Conservation (phyloP, 2,113 vertebrate species). For the Odobenus rosmarus region DNA sequence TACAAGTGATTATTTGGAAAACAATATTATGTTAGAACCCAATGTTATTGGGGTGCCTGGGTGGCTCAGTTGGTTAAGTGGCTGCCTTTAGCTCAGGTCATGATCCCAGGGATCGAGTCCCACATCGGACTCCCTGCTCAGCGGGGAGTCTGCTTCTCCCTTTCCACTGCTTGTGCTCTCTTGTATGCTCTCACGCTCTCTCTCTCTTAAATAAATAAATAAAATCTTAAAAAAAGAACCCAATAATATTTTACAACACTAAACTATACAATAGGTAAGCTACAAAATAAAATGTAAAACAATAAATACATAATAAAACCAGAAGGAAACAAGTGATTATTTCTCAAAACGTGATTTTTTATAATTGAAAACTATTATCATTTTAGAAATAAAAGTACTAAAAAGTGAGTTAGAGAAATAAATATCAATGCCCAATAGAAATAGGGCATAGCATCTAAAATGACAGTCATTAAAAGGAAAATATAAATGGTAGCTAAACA, state of each 20-base stretch:
- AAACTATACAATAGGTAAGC: not conserved
- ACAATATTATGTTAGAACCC: not conserved
- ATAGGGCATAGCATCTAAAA: not conserved
- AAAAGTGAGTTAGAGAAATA: not conserved
- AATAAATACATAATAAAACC: not conserved
- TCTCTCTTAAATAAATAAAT: not conserved
- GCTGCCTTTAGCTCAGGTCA: not conserved
- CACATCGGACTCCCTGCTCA: not conserved
- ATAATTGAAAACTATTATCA: not conserved
- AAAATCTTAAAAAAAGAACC: not conserved
- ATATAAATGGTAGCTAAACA: constrained; percentile 33
- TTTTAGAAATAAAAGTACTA: not conserved
- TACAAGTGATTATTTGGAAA: constrained; percentile 16
- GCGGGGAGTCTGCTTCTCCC: not conserved
- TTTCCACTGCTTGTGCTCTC: not conserved
- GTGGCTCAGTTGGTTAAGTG: not conserved
- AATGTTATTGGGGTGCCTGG: not conserved
- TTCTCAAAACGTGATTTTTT: constrained; percentile 30
- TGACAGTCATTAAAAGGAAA: not conserved
- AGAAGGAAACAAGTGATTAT: not conserved
- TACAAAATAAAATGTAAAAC: constrained; percentile 28
- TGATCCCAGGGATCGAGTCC: not conserved
- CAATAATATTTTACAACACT: not conserved
- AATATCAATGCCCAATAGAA: not conserved
- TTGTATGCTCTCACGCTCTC: not conserved